Evolutionary conservation across 2,797 vertebrate species (phyloP), one percentile per base, ranked within the genome.

Genomic region (Anolis apletophallus): DNA sequence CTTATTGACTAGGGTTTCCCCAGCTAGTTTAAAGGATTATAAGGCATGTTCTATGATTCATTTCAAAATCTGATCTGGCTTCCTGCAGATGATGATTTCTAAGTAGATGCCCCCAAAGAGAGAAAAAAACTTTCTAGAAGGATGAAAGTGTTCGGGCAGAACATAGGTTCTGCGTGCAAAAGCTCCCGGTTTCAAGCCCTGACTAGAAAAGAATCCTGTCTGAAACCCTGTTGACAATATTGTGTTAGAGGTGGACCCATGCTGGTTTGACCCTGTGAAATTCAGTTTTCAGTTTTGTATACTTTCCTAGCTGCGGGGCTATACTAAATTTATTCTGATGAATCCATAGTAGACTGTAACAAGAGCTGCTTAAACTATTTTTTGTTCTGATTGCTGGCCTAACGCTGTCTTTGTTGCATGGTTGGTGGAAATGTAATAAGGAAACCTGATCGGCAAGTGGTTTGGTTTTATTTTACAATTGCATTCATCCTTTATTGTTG

Each of bases 391-490:
- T 6, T 84, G 57, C 73, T 76, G 59, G 32, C 61, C 72, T 52
- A 36, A 77, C 68, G 21, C 46, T 26, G 3, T 71, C 32, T 82
- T 71, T 71, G 32, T 12, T 32, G 21, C 21, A 36, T 69, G 46
- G 54, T 57, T 82, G 34, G 12, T 59, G 81, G 69, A 23, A 55
- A 11, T 83, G 69, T 73, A 73, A 72, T 26, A 73, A 59, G 54
- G 13, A 71, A 57, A 82, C 40, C 68, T 40, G 72, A 46, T 68
- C 64, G 57, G 21, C 26, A 34, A 17, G 52, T 72, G 59, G 19
- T 80, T 85, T 80, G 29, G 36, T 46, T 85, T 84, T 67, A 84
- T 67, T 64, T 21, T 67, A 81, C 59, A 50, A 52, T 32, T 54
- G 46, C 16, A 61, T 61, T 80, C 55, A 64, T 61, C 73, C 21